Evolutionary conservation across 2,113 vertebrate species (phyloP).

Genomic region (Oreamnos americanus): DNA sequence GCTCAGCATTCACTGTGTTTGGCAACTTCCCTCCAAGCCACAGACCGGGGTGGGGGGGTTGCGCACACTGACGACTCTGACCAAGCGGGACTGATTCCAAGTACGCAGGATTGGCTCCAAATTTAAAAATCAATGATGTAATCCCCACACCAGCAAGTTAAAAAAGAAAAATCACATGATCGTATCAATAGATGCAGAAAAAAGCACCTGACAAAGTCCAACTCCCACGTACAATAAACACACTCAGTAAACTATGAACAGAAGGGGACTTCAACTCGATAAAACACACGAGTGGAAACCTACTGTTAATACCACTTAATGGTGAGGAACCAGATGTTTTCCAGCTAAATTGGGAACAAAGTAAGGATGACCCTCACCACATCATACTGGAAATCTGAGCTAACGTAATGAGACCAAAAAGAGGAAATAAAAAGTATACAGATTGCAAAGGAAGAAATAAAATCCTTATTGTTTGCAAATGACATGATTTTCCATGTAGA

Average conservation of each 20-base stretch:
- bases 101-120: not conserved
- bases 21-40: too few relatives aligned
- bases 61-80: not conserved
- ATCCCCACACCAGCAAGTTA: not conserved
- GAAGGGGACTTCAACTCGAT: not conserved
- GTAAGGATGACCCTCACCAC: not conserved
- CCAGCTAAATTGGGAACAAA: not conserved
- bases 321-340: not conserved
- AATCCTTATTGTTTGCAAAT: not conserved
- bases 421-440: not conserved
- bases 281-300: not conserved
- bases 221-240: not conserved
- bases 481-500: not conserved
- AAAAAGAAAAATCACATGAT: not conserved
- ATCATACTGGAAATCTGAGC: not conserved
- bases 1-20: accelerated
- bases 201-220: not conserved
- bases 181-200: not conserved
- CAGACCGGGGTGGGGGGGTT: accelerated
- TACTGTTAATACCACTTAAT: not conserved
- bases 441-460: not conserved
- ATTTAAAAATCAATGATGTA: not conserved
- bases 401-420: not conserved
- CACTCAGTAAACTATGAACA: not conserved
- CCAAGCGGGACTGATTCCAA: not conserved